These are phyloP conservation scores for Onthophagus taurus DNA, from an alignment of 1,140 invertebrate genomes.

Conservation along the genomic window DNA sequence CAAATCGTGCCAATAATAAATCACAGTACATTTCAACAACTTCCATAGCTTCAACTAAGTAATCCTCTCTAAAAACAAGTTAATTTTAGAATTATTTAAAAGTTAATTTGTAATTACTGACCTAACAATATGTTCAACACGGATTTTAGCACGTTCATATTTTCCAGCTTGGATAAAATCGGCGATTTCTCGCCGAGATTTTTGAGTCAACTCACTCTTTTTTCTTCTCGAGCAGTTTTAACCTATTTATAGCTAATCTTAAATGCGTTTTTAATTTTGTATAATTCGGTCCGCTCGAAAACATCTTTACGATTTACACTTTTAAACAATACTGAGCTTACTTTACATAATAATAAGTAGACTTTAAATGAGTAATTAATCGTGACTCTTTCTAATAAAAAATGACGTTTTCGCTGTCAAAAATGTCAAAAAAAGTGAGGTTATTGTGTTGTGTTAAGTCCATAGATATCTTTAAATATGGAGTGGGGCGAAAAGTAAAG, in stretches of 20 bases:
- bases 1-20: slow-evolving; percentile 92
- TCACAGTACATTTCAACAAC: slow-evolving; percentile 99
- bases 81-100: not conserved
- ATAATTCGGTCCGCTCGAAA: slow-evolving; percentile 81
- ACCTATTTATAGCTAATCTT: slow-evolving; percentile 79
- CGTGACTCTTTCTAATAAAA: too few relatives aligned
- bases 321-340: too few relatives aligned
- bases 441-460: too few relatives aligned
- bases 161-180: slow-evolving; percentile 89
- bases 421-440: too few relatives aligned
- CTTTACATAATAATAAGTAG: too few relatives aligned
- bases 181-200: slow-evolving; percentile 94
- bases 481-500: too few relatives aligned
- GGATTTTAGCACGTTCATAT: slow-evolving; percentile 86
- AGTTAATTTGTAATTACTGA: slow-evolving; percentile 28
- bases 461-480: too few relatives aligned
- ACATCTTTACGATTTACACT: slow-evolving; percentile 65
- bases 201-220: slow-evolving; percentile 94
- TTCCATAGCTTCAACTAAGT: slow-evolving; percentile 98
- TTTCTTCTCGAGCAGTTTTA: slow-evolving; percentile 96
- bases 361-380: too few relatives aligned
- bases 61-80: slow-evolving; percentile 78
- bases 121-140: slow-evolving; percentile 95
- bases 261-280: slow-evolving; percentile 96
- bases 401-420: too few relatives aligned